phyloP scores from a whole-genome alignment of 1,140 invertebrate genomes.

The Paralvinella palmiformis region DNA sequence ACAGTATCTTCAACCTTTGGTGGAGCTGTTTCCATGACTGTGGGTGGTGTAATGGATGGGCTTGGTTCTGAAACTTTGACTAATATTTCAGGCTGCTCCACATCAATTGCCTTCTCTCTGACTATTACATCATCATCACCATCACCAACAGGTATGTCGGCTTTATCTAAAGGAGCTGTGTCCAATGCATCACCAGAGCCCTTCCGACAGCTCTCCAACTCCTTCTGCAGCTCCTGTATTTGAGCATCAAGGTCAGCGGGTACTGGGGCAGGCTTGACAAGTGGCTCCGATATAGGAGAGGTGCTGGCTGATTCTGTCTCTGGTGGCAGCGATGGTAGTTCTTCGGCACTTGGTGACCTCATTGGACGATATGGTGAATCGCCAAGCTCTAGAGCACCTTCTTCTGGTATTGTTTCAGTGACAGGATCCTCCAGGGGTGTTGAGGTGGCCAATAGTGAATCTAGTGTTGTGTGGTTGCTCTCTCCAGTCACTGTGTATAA shows the following conservation, averaged over 20 bases:
- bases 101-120: no score
- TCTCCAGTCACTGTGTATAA: not conserved
- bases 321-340: not conserved
- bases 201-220: constrained; percentile 12
- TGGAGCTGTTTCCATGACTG: no score
- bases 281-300: no score
- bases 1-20: not conserved
- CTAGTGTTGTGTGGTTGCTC: not conserved
- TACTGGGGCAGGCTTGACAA: not conserved
- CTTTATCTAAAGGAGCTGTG: no score
- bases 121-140: not conserved
- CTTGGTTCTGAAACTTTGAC: no score
- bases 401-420: not conserved
- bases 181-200: no score
- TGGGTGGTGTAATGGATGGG: no score
- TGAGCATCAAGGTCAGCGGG: constrained; percentile 17
- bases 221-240: constrained; percentile 18
- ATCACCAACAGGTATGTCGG: not conserved
- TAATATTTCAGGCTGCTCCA: no score
- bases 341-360: not conserved
- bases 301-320: constrained; percentile 3
- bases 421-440: not conserved
- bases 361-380: not conserved
- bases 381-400: not conserved
- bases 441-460: not conserved